phyloP scores from a whole-genome alignment of 2,113 vertebrate species.

The Bubalus kerabau region DNA sequence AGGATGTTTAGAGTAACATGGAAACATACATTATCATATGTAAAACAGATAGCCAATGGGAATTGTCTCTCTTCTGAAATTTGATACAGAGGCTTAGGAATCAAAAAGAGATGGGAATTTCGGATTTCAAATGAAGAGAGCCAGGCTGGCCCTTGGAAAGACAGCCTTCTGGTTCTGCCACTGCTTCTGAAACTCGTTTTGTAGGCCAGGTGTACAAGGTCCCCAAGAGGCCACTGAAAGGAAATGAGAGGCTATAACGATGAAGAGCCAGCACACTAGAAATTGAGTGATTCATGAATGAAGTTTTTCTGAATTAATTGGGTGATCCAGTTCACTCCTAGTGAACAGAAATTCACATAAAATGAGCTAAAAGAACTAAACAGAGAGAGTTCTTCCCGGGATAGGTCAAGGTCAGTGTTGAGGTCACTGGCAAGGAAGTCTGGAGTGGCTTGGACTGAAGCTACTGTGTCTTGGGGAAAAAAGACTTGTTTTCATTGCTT shows the following conservation, averaged over 20 bases:
- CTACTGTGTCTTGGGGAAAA: conserved; percentile 62
- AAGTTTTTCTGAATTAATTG: not conserved
- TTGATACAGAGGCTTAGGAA: not conserved
- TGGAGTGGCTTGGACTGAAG: conserved; percentile 47
- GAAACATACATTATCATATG: not conserved
- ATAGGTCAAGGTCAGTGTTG: conserved; percentile 49
- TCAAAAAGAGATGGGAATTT: not conserved
- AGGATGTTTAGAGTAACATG: not conserved
- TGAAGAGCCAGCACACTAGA: not conserved
- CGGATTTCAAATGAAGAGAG: not conserved
- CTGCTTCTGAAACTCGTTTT: not conserved
- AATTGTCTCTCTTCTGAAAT: not conserved
- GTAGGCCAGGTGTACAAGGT: not conserved
- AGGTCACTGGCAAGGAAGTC: conserved; percentile 69
- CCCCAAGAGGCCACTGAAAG: not conserved
- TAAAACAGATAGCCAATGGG: not conserved
- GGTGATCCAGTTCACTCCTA: not conserved
- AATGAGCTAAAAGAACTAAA: conserved; percentile 31
- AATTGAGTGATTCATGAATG: not conserved
- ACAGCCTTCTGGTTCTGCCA: not conserved
- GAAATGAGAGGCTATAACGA: not conserved
- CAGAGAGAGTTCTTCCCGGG: conserved; percentile 64
- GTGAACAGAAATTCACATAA: conserved; percentile 45
- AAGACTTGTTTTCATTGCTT: conserved; percentile 64
- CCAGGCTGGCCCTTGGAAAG: not conserved